A percentile compares a stretch with the other conserved stretches of the same genome.
These are phyloP conservation scores for Meghimatium bilineatum DNA, from an alignment of 2,888 invertebrate species.

Conservation along the genomic window DNA sequence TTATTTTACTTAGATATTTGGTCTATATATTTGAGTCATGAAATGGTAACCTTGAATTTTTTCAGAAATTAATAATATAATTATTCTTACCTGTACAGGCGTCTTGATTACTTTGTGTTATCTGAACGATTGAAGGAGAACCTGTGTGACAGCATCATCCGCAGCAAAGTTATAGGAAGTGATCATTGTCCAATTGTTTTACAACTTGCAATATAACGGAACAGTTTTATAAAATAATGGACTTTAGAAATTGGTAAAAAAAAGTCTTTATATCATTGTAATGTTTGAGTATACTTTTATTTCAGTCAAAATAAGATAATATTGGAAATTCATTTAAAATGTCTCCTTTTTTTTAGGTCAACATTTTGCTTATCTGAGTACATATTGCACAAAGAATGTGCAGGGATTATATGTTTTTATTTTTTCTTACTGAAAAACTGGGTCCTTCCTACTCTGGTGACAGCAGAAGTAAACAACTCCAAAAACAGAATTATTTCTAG, in stretches of 20 bases:
- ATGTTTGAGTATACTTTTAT: neutral
- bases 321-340: neutral
- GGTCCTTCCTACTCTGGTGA: too few species aligned
- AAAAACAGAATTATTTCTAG: too few species aligned
- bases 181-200: constrained; percentile 95
- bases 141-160: constrained; percentile 90
- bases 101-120: constrained; percentile 95
- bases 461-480: too few species aligned
- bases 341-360: neutral
- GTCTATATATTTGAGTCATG: neutral
- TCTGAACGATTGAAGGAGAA: constrained; percentile 86
- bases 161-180: constrained; percentile 89
- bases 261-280: neutral
- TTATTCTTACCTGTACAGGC: constrained; percentile 81
- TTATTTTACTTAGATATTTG: too few species aligned
- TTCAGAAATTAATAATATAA: neutral
- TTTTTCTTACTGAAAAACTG: too few species aligned
- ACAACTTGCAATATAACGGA: constrained; percentile 59
- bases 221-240: neutral
- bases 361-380: neutral
- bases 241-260: neutral
- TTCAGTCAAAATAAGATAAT: neutral
- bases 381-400: too few species aligned
- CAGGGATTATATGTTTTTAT: too few species aligned
- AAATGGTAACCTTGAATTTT: neutral